phyloP scores from a whole-genome alignment of 1,140 invertebrate genomes.

The Cryptotermes secundus region DNA sequence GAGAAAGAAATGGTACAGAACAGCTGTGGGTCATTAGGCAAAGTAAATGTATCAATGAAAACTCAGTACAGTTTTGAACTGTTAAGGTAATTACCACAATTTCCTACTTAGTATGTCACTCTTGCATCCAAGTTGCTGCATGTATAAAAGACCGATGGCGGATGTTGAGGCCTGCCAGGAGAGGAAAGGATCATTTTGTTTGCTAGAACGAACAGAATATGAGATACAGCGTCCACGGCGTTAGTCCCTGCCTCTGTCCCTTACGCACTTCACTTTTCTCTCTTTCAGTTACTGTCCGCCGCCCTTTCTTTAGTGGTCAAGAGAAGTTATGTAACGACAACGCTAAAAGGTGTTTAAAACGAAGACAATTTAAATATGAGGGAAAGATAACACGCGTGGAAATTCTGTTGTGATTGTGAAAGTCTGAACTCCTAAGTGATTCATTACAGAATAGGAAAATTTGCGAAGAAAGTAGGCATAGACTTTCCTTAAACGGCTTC shows the following conservation, averaged over 20 bases:
- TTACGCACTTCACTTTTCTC: background rate
- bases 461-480: too few relatives aligned
- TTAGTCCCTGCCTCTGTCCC: background rate
- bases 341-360: background rate
- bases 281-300: background rate
- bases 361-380: too few relatives aligned
- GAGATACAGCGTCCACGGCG: background rate
- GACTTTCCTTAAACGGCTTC: too few relatives aligned
- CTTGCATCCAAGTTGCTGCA: background rate
- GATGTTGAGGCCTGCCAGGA: background rate
- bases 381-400: too few relatives aligned
- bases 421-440: too few relatives aligned
- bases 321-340: background rate
- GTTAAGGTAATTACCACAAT: too few relatives aligned
- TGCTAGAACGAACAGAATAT: background rate
- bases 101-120: background rate
- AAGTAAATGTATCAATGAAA: too few relatives aligned
- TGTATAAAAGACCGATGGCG: background rate
- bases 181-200: conserved; percentile 13
- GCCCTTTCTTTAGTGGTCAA: background rate
- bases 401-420: too few relatives aligned
- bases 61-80: too few relatives aligned
- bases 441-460: too few relatives aligned
- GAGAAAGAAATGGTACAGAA: too few relatives aligned
- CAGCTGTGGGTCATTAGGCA: too few relatives aligned